Evolutionary conservation across 2,888 invertebrate species (phyloP).

Genomic region (Parnassius glacialis): DNA sequence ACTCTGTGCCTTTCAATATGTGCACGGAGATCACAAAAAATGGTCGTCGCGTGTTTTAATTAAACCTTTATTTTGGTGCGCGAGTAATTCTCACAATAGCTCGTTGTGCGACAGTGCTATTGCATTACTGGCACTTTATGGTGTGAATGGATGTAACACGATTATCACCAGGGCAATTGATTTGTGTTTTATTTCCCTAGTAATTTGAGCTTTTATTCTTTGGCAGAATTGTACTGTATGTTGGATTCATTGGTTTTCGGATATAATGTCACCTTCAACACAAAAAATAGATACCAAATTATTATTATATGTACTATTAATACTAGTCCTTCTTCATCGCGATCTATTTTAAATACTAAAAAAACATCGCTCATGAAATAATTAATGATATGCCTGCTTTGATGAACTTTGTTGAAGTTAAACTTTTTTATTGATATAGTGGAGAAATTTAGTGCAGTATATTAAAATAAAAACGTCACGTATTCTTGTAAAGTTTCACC

Average conservation of each 20-base stretch:
- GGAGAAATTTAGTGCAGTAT: too few species aligned
- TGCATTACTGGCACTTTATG: slow-evolving; percentile 48
- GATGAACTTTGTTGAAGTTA: too few species aligned
- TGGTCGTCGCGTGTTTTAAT: slow-evolving; percentile 45
- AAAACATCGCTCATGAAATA: too few species aligned
- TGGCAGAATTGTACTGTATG: slow-evolving; percentile 10
- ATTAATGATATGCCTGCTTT: too few species aligned
- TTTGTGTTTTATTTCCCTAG: not conserved
- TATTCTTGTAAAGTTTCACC: too few species aligned
- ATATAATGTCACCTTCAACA: slow-evolving; percentile 7
- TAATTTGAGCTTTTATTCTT: slow-evolving; percentile 4
- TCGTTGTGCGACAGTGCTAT: slow-evolving; percentile 49
- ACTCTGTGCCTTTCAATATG: slow-evolving; percentile 30
- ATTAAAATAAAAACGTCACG: too few species aligned
- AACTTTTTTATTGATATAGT: too few species aligned
- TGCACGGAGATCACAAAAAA: slow-evolving; percentile 22
- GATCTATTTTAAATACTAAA: too few species aligned
- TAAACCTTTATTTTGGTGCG: slow-evolving; percentile 54
- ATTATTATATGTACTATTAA: not conserved
- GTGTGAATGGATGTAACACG: slow-evolving; percentile 33
- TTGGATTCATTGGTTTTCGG: slow-evolving; percentile 7
- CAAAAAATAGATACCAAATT: not conserved
- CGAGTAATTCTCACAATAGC: slow-evolving; percentile 50
- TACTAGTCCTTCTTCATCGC: not conserved
- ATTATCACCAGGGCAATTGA: not conserved